phyloP scores from a whole-genome alignment of 2,797 vertebrate species.

The Semotilus atromaculatus region DNA sequence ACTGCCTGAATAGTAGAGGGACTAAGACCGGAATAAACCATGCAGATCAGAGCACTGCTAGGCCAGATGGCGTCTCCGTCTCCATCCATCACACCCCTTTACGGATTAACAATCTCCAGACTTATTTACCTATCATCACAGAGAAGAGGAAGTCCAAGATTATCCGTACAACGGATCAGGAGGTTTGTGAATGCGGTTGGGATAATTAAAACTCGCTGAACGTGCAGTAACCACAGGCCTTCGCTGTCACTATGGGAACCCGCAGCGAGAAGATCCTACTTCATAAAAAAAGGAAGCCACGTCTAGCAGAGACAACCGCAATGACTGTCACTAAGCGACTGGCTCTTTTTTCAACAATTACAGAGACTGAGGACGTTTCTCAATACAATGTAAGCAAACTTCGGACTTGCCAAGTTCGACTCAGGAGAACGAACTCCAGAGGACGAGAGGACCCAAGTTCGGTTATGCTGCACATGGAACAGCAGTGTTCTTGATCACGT shows the following conservation, averaged over 20 bases:
- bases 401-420: no score
- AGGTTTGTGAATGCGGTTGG: slow-evolving; percentile 29
- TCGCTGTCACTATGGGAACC: slow-evolving; percentile 59
- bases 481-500: no score
- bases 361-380: no score
- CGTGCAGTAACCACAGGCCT: slow-evolving; percentile 40
- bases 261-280: slow-evolving; percentile 52
- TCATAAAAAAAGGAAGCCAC: slow-evolving; percentile 49
- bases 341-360: slow-evolving; percentile 44
- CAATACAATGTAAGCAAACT: no score
- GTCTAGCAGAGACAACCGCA: slow-evolving; percentile 23
- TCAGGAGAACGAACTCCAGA: no score
- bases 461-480: no score
- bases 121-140: slow-evolving; percentile 42
- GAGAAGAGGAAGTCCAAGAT: slow-evolving; percentile 43
- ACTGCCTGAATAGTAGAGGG: slow-evolving; percentile 12
- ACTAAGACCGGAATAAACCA: slow-evolving; percentile 14
- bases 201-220: slow-evolving; percentile 46
- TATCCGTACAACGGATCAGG: slow-evolving; percentile 48
- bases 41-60: slow-evolving; percentile 15
- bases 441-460: no score
- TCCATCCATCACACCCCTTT: slow-evolving; percentile 42
- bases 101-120: slow-evolving; percentile 43
- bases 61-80: slow-evolving; percentile 40
- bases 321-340: slow-evolving; percentile 56